A percentile compares a stretch with the other conserved stretches of the same genome.
Conservation (phyloP, 2,888 invertebrate genomes). For the Elaeidobius kamerunicus region DNA sequence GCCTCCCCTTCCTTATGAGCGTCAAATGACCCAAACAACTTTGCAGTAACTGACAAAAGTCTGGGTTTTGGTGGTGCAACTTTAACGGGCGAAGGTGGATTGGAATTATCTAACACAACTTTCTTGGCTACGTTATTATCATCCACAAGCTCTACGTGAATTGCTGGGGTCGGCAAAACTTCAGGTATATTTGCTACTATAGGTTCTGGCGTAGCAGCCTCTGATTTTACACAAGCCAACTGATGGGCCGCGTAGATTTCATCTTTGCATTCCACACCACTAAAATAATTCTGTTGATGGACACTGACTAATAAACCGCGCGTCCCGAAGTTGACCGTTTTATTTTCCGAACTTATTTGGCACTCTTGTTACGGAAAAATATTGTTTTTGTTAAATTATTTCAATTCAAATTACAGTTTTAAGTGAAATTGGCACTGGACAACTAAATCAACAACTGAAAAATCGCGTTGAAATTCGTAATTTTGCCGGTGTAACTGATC, state of each 20-base stretch:
- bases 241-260: constrained; percentile 71
- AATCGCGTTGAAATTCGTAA: constrained; percentile 5
- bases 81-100: constrained; percentile 21
- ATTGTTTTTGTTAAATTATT: not conserved
- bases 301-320: constrained; percentile 14
- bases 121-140: constrained; percentile 10
- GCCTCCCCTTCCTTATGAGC: constrained; percentile 18
- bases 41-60: constrained; percentile 44
- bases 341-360: constrained; percentile 2
- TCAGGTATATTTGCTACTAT: not conserved
- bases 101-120: constrained; percentile 7
- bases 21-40: constrained; percentile 42
- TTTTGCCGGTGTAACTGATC: constrained; percentile 4
- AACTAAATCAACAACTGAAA: not conserved
- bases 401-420: not conserved
- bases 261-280: constrained; percentile 76
- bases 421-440: constrained; percentile 10
- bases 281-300: constrained; percentile 47
- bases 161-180: constrained; percentile 14
- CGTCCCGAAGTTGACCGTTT: not conserved
- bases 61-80: constrained; percentile 21
- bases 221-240: constrained; percentile 45
- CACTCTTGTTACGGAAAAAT: constrained; percentile 16
- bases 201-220: constrained; percentile 29
- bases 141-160: constrained; percentile 22